Percentiles rank a stretch among this genome's conserved stretches.
Evolutionary conservation across 2,888 invertebrate genomes (phyloP).

Genomic region (Rhagophthalmus giganteus): DNA sequence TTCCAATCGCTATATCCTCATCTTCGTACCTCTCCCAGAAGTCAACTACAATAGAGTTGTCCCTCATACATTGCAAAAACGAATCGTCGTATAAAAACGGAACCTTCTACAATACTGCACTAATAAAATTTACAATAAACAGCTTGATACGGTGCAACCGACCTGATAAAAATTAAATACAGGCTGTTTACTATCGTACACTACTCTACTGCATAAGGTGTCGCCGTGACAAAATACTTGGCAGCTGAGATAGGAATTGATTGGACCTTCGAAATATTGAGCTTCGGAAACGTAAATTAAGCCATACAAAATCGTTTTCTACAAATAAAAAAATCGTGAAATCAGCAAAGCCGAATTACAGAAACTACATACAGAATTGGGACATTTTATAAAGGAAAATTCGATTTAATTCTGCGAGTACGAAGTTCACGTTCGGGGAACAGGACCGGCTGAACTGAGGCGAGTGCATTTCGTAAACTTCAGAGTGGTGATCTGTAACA

Average conservation of each 20-base stretch:
- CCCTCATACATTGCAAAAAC: conserved; percentile 59
- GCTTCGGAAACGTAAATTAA: conserved; percentile 58
- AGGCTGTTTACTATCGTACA: conserved; percentile 53
- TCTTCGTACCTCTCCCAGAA: conserved; percentile 55
- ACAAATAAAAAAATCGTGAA: conserved; percentile 31
- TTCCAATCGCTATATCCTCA: conserved; percentile 55
- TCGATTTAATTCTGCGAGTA: not conserved
- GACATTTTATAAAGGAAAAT: not conserved
- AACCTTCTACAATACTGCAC: conserved; percentile 54
- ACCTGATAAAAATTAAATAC: conserved; percentile 59
- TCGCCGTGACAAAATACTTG: conserved; percentile 58
- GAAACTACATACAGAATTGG: not conserved
- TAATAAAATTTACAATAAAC: not conserved
- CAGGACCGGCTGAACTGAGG: too few species aligned
- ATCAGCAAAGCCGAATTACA: not conserved
- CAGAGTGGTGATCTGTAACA: too few species aligned
- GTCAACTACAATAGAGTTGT: conserved; percentile 61
- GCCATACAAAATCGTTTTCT: conserved; percentile 55
- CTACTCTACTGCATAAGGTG: conserved; percentile 53
- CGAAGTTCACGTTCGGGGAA: too few species aligned
- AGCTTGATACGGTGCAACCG: conserved; percentile 13
- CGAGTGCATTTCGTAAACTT: not conserved
- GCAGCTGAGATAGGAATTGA: conserved; percentile 56
- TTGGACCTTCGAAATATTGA: conserved; percentile 49
- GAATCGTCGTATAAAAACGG: conserved; percentile 60